Percentiles rank a stretch among this genome's conserved stretches.
Conservation (phyloP, 2,888 invertebrate species). For the Drosophila bunnanda region DNA sequence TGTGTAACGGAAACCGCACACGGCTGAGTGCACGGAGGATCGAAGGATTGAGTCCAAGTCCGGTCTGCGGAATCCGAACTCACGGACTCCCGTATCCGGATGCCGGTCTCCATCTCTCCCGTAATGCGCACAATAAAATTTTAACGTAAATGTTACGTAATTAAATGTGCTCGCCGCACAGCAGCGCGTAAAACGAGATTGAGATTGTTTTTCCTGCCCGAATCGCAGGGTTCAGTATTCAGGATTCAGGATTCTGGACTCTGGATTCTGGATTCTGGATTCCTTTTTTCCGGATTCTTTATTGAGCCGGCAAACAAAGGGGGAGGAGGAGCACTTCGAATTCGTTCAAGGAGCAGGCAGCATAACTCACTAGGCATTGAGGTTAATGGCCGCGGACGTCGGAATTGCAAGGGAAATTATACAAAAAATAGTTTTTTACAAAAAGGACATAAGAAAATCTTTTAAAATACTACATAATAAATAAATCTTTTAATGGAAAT, state of each 20-base stretch:
- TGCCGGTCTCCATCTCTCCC: constrained; percentile 34
- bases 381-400: constrained; percentile 30
- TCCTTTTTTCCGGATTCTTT: constrained; percentile 5
- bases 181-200: constrained; percentile 51
- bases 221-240: background rate
- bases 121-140: constrained; percentile 71
- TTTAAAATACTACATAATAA: too few species aligned
- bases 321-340: constrained; percentile 10
- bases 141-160: constrained; percentile 70
- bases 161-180: constrained; percentile 53
- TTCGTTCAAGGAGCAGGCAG: constrained; percentile 20
- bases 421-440: background rate
- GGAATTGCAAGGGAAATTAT: constrained; percentile 1
- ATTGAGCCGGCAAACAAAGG: constrained; percentile 16
- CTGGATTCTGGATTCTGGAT: constrained; percentile 6
- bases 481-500: background rate
- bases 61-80: constrained; percentile 11
- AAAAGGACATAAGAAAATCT: too few species aligned
- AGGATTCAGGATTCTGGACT: background rate
- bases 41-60: constrained; percentile 45
- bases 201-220: constrained; percentile 41
- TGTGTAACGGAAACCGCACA: constrained; percentile 77
- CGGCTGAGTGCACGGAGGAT: constrained; percentile 64
- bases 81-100: constrained; percentile 22
- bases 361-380: constrained; percentile 20